Evolutionary conservation across 2,888 invertebrate species (phyloP), one percentile per base, ranked within the genome.

Genomic region (Pandemis corylana): DNA sequence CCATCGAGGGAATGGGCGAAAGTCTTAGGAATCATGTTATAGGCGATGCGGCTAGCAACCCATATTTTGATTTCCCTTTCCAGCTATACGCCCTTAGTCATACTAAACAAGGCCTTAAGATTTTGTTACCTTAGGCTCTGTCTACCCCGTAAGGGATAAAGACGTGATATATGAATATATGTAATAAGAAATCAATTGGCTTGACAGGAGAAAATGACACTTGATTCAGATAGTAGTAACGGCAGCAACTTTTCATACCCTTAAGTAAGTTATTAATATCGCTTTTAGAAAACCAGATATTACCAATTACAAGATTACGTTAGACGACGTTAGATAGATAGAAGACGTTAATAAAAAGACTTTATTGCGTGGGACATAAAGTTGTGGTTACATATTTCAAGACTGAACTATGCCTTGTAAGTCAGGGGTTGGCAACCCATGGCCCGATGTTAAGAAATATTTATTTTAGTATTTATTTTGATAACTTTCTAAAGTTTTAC

Each of bases 181-280:
- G 20, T 20, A 36, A 36, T 51, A 13, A 66, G 69, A 64, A 69
- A 74, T 65, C 59, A 69, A 65, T 61, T 51, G 69, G 69, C 69
- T 65, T 69, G 73, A 74, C 73, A 69, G 59, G 69, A 51, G 73
- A 74, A 74, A 69, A 69, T 59, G 68, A 56, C 68, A 46, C 41
- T 64, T 42, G 10, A 56, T 64, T 59, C 59, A 63, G 64, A 20
- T 42, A 9, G 56, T 7, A 61, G 67, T 63, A 68, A 68, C 41
- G 62, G 49, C 63, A 28, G 68, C 12, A 68, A 59, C 63, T 46
- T 65, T 9, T 65, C 59, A 20, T 5, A 5, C 20, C 59, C 28
- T 5, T 59, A 59, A 59, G 28, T 59, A 28, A 20, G 59, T 59
- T 28, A 59, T 28, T 59, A 59, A 28, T 59, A 59, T 10, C 28